A percentile compares a stretch with the other conserved stretches of the same genome.
phyloP scores from a whole-genome alignment of 2,888 invertebrate species.

The Pheosia tremula region DNA sequence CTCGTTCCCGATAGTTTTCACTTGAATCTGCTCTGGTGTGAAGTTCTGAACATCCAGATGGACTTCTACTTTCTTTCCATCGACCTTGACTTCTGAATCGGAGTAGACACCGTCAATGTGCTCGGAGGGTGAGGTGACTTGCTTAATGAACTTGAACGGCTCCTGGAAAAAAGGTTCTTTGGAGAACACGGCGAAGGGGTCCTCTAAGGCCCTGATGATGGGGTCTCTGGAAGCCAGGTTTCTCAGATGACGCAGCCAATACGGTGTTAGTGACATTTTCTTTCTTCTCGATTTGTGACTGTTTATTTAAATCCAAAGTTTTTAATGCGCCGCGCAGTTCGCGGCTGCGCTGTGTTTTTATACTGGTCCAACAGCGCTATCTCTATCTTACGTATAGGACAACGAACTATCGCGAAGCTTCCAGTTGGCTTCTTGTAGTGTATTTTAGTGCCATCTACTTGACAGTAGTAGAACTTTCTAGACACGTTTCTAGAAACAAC shows the following conservation, averaged over 20 bases:
- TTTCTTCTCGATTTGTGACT: neutral
- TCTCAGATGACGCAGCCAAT: conserved; percentile 75
- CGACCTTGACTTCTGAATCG: conserved; percentile 82
- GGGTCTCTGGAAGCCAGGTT: conserved; percentile 68
- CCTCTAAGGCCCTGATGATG: conserved; percentile 60
- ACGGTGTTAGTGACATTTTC: conserved; percentile 74
- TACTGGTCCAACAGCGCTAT: conserved; percentile 53
- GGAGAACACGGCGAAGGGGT: conserved; percentile 63
- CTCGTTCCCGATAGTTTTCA: conserved; percentile 89
- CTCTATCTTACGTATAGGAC: conserved; percentile 60
- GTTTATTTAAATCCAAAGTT: neutral
- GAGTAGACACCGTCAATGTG: conserved; percentile 79
- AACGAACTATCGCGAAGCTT: conserved; percentile 59
- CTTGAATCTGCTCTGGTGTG: conserved; percentile 90
- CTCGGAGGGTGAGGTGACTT: conserved; percentile 54
- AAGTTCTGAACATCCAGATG: conserved; percentile 92
- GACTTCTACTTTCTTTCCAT: conserved; percentile 89
- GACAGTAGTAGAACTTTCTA: conserved; percentile 21
- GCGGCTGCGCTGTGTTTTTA: conserved; percentile 57
- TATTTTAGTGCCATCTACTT: conserved; percentile 51
- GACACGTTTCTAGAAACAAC: neutral
- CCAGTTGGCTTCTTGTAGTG: conserved; percentile 28
- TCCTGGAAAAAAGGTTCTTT: conserved; percentile 75
- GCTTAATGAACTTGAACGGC: conserved; percentile 62
- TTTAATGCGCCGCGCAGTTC: neutral